Base-by-base conservation (phyloP, 2,888 invertebrate species). In the Agriotes lineatus region DNA sequence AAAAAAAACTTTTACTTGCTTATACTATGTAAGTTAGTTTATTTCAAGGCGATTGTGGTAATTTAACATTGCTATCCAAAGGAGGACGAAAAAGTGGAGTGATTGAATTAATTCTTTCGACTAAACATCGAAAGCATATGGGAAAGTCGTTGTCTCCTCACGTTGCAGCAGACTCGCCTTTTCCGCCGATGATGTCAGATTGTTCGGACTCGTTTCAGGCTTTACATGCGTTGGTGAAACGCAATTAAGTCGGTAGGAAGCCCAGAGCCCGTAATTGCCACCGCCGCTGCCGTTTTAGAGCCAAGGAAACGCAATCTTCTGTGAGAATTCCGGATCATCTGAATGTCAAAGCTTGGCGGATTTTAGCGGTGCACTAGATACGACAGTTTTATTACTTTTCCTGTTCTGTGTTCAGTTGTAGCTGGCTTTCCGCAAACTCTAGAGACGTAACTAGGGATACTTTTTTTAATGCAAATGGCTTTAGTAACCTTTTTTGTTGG, bases 161-260 rank as follows among this genome's bases (percentile, higher is more conserved):
- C 56, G 37, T 56, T 10, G 10, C 14, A 56, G 20, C n/a, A 35
- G 56, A n/a, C 56, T 56, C 56, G 56, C 56, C 56, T 33, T 56
- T 50, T 56, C 56, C 56, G 56, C 19, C 7, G 56, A 56, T 56
- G 56, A 56, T 56, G 56, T 56, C 56, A 56, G 56, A 35, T 56
- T 56, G 37, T 56, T 56, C 33, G 50, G 25, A 14, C n/a, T 45
- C 20, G 45, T 45, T 50, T 30, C 7, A 25, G 7, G 7, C 3
- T 25, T 25, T 25, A 50, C 37, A n/a, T 56, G 56, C 56, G 37
- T 56, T 56, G 33, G 56, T 56, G 56, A 56, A 56, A 56, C 20
- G 56, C 19, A 56, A 56, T 56, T 56, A 56, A 56, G 37, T 35
- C 56, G 9, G 50, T 16, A 35, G 56, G 56, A 54, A 56, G 25